Base-by-base conservation (phyloP, 2,797 vertebrate genomes). In the Enteromius paludinosus region DNA sequence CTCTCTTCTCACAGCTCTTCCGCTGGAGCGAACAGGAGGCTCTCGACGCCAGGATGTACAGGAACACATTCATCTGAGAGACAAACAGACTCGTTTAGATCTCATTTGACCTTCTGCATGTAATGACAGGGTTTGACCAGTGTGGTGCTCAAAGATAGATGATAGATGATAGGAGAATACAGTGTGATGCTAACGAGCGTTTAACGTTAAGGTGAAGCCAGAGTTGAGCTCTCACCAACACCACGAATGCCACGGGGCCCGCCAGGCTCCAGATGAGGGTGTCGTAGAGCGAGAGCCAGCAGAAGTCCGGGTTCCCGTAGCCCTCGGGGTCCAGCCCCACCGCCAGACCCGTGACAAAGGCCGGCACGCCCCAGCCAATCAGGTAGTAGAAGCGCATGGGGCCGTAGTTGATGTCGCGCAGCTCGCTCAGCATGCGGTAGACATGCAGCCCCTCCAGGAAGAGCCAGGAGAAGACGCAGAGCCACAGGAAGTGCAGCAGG, bases 341-440 rank as follows among this genome's bases (percentile, higher is more conserved):
- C 0, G 98, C 97, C 81, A 99, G 86, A 84, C 98, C 98, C 69
- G 97, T 99, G 89, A 98, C 96, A 91, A 99, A 97, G 78, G 98
- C 97, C 0, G 98, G 98, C 17, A 98, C 94, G 0, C 98, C 98
- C 98, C 98, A 99, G 87, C 98, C 98, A 81, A 98, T 94, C 87
- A 98, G 94, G 84, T 98, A 98, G 94, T 99, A 99, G 93, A 99
- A 99, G 62, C 97, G 95, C 98, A 99, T 99, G 83, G 97, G 97
- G 61, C 97, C 97, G 0, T 95, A 95, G 86, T 98, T 98, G 83
- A 99, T 95, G 69, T 97, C 96, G 3, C 97, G 95, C 75, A 97
- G 94, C 89, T 99, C 98, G 0, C 94, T 97, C 88, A 96, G 94
- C 79, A 97, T 95, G 79, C 98, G 97, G 93, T 99, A 97, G 14